Conservation (phyloP, 2,113 vertebrate species). For the Cricetomys ansorgei region DNA sequence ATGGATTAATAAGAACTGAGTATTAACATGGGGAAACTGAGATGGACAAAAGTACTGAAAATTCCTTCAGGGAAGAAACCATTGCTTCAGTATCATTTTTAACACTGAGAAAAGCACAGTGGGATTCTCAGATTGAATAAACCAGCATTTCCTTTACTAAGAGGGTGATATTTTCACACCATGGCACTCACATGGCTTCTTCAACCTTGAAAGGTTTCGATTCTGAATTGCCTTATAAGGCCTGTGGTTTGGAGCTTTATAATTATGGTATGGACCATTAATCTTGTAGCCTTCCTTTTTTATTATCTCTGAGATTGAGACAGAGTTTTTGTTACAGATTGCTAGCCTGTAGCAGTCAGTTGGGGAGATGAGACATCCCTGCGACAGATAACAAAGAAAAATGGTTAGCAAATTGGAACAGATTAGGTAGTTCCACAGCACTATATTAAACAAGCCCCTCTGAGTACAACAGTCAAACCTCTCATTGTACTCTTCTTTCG, state of each 20-base stretch:
- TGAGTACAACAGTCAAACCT: conserved; percentile 5
- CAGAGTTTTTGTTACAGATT: conserved; percentile 73
- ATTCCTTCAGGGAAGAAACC: not conserved
- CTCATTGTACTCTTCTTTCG: not conserved
- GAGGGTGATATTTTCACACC: not conserved
- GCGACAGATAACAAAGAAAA: conserved; percentile 81
- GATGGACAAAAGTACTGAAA: conserved; percentile 49
- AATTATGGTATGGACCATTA: conserved; percentile 71
- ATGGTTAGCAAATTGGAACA: conserved; percentile 73
- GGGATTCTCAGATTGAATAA: conserved; percentile 28
- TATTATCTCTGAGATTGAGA: conserved; percentile 63
- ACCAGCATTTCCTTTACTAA: not conserved
- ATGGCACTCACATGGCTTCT: not conserved
- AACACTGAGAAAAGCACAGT: not conserved
- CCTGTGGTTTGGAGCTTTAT: conserved; percentile 69
- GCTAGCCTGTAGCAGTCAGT: conserved; percentile 71
- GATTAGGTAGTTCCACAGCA: conserved; percentile 44
- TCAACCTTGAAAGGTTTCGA: conserved; percentile 6
- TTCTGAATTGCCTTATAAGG: conserved; percentile 61
- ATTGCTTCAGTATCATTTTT: not conserved
- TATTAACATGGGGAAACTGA: conserved; percentile 27
- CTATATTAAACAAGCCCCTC: conserved; percentile 68
- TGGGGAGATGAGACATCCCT: conserved; percentile 69
- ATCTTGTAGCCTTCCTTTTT: conserved; percentile 71
- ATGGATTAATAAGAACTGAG: conserved; percentile 13